These are phyloP conservation scores for Campylorhamphus procurvoides DNA, from an alignment of 2,113 vertebrate genomes.

Conservation along the genomic window DNA sequence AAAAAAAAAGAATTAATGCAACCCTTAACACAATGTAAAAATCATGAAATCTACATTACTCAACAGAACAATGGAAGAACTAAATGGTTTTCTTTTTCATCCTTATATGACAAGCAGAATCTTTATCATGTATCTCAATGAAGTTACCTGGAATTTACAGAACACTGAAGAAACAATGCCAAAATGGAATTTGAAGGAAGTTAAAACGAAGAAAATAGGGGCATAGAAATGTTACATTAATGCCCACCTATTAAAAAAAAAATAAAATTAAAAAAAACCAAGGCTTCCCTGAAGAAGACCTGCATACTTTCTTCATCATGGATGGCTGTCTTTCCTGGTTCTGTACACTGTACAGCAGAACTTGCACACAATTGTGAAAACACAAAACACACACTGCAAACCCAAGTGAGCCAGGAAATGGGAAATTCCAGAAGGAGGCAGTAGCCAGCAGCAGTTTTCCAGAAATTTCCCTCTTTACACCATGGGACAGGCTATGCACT, in stretches of 20 bases:
- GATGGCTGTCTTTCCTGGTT: not conserved
- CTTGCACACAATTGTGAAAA: not conserved
- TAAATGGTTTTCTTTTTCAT: not conserved
- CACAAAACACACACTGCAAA: not conserved
- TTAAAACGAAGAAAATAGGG: not conserved
- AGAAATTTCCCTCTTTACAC: not conserved
- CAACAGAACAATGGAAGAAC: not conserved
- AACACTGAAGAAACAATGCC: not conserved
- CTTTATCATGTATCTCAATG: not conserved
- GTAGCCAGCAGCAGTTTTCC: not conserved
- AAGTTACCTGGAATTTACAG: not conserved
- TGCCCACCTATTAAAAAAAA: not conserved
- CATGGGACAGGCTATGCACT: accelerated
- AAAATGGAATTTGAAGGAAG: not conserved
- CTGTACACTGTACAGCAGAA: not conserved
- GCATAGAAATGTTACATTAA: not conserved
- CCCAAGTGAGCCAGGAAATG: not conserved
- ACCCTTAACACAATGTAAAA: not conserved
- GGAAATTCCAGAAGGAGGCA: not conserved
- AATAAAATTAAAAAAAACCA: not conserved
- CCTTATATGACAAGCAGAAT: not conserved
- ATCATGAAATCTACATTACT: not conserved
- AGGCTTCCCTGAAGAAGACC: not conserved
- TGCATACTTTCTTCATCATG: not conserved
- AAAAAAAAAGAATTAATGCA: not conserved